These are phyloP conservation scores for Simalia tracyae DNA, from an alignment of 2,797 vertebrate species.

Conservation along the genomic window DNA sequence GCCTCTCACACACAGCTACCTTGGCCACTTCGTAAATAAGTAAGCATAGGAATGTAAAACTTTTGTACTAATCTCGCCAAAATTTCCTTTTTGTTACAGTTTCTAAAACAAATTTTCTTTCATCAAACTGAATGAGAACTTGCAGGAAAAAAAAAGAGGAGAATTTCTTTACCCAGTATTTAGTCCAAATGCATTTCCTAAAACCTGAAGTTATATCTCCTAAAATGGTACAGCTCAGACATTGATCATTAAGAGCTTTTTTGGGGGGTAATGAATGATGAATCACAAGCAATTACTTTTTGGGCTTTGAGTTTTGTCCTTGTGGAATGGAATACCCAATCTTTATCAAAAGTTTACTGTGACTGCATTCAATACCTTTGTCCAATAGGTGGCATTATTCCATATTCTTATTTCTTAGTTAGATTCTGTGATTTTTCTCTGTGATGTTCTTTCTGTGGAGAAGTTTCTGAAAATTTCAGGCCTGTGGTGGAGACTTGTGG, in stretches of 20 bases:
- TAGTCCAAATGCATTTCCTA: no score
- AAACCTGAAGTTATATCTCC: background rate
- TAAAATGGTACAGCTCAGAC: background rate
- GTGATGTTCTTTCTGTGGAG: background rate
- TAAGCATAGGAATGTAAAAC: background rate
- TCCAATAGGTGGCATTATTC: background rate
- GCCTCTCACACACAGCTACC: background rate
- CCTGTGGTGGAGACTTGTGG: background rate
- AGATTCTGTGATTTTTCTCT: background rate
- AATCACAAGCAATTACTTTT: background rate
- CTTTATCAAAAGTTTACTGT: background rate
- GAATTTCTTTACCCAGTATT: background rate
- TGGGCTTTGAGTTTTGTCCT: background rate
- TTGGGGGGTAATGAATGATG: background rate
- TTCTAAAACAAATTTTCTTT: background rate
- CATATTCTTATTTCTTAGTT: constrained; percentile 4
- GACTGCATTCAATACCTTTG: background rate
- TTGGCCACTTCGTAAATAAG: background rate
- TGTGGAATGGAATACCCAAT: background rate
- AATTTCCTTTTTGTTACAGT: background rate
- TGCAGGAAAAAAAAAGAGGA: background rate
- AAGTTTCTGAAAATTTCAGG: background rate
- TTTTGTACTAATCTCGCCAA: background rate
- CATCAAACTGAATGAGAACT: background rate
- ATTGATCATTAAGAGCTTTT: background rate